A percentile compares a stretch with the other conserved stretches of the same genome.
Conservation (phyloP, 1,140 invertebrate genomes). For the Stratiolaelaps scimitus region DNA sequence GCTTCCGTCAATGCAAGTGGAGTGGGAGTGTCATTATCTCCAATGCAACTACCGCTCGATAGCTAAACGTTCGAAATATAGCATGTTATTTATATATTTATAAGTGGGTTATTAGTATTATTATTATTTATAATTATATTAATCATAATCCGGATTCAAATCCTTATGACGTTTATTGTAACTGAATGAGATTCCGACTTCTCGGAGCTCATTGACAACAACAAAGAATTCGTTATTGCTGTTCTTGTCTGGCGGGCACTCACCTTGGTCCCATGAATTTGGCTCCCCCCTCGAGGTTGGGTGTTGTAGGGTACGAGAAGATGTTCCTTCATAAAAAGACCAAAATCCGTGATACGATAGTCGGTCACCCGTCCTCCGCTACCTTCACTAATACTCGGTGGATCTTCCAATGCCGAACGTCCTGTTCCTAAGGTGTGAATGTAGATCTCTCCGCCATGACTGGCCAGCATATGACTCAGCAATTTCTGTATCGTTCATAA, state of each 20-base stretch:
- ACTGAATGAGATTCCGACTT: no score
- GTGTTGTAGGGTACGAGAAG: constrained; percentile 27
- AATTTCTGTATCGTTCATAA: constrained; percentile 52
- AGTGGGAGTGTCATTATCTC: constrained; percentile 56
- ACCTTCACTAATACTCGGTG: constrained; percentile 84
- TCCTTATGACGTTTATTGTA: not conserved
- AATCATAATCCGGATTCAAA: constrained; percentile 21
- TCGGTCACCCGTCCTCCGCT: constrained; percentile 82
- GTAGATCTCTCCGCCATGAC: constrained; percentile 90
- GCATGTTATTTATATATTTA: constrained; percentile 9
- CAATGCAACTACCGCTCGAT: constrained; percentile 41
- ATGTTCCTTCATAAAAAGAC: constrained; percentile 39
- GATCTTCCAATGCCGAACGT: constrained; percentile 79
- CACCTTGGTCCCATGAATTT: not conserved
- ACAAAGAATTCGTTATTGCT: constrained; percentile 35
- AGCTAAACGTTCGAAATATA: not conserved
- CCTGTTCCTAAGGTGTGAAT: constrained; percentile 76
- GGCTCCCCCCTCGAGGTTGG: not conserved
- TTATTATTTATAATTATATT: not conserved
- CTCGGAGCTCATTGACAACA: no score
- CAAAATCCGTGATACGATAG: constrained; percentile 54
- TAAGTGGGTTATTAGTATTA: not conserved
- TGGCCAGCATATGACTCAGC: constrained; percentile 79
- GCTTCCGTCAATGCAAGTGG: not conserved
- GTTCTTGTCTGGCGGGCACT: constrained; percentile 32